phyloP scores from a whole-genome alignment of 2,888 invertebrate species.

The Escarpia spicata region DNA sequence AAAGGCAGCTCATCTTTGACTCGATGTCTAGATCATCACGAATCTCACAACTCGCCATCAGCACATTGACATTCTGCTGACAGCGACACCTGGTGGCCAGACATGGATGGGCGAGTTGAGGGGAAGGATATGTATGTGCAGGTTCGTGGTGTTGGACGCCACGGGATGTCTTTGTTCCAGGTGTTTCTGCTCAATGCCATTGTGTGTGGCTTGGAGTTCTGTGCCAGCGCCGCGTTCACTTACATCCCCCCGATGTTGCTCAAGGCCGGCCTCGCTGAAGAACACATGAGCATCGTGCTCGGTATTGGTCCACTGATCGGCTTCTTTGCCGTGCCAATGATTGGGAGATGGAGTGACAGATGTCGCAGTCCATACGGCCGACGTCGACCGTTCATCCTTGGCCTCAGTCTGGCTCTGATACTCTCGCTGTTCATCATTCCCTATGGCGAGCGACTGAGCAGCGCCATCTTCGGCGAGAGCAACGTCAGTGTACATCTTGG shows the following conservation, averaged over 20 bases:
- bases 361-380: conserved; percentile 64
- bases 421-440: conserved; percentile 64
- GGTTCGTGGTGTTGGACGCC: background rate
- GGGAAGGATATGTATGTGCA: background rate
- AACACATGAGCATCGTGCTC: conserved; percentile 65
- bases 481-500: conserved; percentile 46
- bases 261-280: conserved; percentile 66
- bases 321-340: conserved; percentile 64
- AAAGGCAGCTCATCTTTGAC: background rate
- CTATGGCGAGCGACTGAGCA: conserved; percentile 55
- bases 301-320: conserved; percentile 67
- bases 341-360: conserved; percentile 63
- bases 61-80: background rate
- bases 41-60: background rate
- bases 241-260: conserved; percentile 68
- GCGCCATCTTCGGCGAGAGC: conserved; percentile 45
- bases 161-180: conserved; percentile 46
- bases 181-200: conserved; percentile 64
- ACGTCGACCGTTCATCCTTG: conserved; percentile 67
- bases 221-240: conserved; percentile 67
- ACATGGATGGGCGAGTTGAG: background rate
- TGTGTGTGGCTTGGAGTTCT: conserved; percentile 67
- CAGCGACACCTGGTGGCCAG: background rate
- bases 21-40: background rate
- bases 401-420: conserved; percentile 61